Conservation (phyloP, 2,113 vertebrate genomes). For the Mirounga angustirostris region DNA sequence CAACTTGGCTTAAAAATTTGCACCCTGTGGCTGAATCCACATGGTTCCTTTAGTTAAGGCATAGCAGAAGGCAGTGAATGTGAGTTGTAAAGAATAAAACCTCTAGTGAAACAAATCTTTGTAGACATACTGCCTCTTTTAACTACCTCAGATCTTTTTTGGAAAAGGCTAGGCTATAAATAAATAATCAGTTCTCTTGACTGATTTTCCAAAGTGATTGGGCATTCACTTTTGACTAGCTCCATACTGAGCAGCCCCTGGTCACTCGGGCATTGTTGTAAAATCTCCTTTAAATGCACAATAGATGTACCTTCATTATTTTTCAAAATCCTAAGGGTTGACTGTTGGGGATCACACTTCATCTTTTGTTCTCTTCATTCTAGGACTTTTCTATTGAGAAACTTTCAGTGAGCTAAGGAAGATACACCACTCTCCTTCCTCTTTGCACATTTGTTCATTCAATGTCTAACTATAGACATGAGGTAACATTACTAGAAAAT, state of each 20-base stretch:
- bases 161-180: constrained; percentile 49
- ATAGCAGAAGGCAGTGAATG: not conserved
- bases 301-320: constrained; percentile 30
- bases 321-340: constrained; percentile 42
- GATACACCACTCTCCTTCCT: not conserved
- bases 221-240: constrained; percentile 13
- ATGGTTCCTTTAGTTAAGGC: not conserved
- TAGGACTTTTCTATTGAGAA: constrained; percentile 26
- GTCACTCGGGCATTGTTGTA: constrained; percentile 12
- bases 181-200: constrained; percentile 46
- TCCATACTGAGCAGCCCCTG: constrained; percentile 2
- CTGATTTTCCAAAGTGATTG: constrained; percentile 33
- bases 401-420: constrained; percentile 20
- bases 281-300: constrained; percentile 26
- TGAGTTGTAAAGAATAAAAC: constrained; percentile 50
- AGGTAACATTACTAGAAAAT: not conserved
- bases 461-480: not conserved
- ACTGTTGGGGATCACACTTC: not conserved
- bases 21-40: not conserved
- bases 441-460: not conserved
- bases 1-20: not conserved
- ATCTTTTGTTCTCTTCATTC: constrained; percentile 42
- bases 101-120: constrained; percentile 49
- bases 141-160: constrained; percentile 27
- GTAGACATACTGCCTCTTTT: constrained; percentile 47